phyloP scores from a whole-genome alignment of 2,888 invertebrate genomes.

The Salticus scenicus region DNA sequence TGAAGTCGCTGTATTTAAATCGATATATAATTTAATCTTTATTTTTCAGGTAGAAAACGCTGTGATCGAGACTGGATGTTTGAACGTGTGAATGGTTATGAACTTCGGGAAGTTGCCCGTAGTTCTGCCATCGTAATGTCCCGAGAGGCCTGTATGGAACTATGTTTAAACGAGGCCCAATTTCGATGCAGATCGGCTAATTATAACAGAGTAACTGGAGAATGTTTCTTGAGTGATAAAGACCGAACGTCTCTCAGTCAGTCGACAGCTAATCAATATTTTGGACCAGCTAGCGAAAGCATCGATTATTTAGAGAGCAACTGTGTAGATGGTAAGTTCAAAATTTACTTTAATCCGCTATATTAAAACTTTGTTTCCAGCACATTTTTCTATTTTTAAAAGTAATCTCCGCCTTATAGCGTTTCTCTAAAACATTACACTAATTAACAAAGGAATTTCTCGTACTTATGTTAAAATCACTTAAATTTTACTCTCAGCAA shows the following conservation, averaged over 20 bases:
- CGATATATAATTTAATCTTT: too few species aligned
- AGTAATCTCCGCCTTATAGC: too few species aligned
- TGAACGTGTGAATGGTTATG: conserved; percentile 92
- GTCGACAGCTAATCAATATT: conserved; percentile 73
- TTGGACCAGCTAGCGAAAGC: conserved; percentile 71
- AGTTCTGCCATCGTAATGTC: conserved; percentile 73
- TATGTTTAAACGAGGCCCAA: conserved; percentile 91
- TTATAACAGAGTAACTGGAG: conserved; percentile 65
- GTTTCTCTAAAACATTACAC: too few species aligned
- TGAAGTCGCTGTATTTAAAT: too few species aligned
- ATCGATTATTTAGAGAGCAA: conserved; percentile 77
- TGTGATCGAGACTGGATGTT: conserved; percentile 95
- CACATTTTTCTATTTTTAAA: too few species aligned
- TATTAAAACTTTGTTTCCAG: too few species aligned
- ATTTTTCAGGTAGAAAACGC: conserved; percentile 64
- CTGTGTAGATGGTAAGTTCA: conserved; percentile 75
- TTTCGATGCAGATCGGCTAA: conserved; percentile 82
- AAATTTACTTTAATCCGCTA: too few species aligned
- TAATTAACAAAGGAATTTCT: too few species aligned
- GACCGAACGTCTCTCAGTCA: conserved; percentile 74
- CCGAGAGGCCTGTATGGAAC: conserved; percentile 82
- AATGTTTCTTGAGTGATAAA: conserved; percentile 74
- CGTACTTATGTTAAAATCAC: too few species aligned
- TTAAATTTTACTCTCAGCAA: too few species aligned
- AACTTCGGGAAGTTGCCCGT: conserved; percentile 84